Base-by-base conservation (phyloP, 2,113 vertebrate species). In the Cathartes aura region DNA sequence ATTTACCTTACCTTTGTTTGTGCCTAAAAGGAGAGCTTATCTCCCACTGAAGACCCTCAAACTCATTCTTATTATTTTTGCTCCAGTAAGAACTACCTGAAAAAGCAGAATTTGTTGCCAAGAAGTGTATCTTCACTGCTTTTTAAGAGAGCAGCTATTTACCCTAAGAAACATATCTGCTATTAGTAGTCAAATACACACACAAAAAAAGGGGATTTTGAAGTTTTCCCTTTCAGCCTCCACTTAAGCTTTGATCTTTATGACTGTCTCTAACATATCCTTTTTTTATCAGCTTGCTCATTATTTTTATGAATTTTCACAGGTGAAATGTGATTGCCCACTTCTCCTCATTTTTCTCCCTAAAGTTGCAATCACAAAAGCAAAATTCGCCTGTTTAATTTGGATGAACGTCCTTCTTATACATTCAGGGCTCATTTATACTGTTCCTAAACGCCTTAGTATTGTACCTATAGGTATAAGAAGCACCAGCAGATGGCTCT, bases 401-500 rank as follows among this genome's bases (percentile, higher is more conserved):
- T 63, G 24, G 13, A 27, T 59, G 3, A 73, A 40, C 5, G 11
- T 38, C 16, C 11, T 52, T 64, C 60, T 81, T 60, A n/a, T 1
- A 62, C 4, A 48, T 48, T 45, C 34, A 38, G 21, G 9, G 29
- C 43, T 92, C 10, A 5, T 58, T 50, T 66, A 29, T 50, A 36
- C 42, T 13, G 38, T 34, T 92, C 22, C 26, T 52, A 74, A 71
- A 72, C 1, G 8, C 23, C 8, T 29, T 48, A 9, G 15, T 72
- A 8, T 12, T 4, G 9, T 11, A 34, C 5, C 14, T 36, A 30
- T 18, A 67, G 20, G 40, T 79, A 50, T 38, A 64, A 88, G 86
- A 97, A 40, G 38, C 52, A 64, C 98, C 98, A 98, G 98, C 97
- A 98, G 98, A 97, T 98, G 98, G 97, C 98, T 98, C 98, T 98